Conservation (phyloP, 2,888 invertebrate species). For the Plagodis dolabraria region DNA sequence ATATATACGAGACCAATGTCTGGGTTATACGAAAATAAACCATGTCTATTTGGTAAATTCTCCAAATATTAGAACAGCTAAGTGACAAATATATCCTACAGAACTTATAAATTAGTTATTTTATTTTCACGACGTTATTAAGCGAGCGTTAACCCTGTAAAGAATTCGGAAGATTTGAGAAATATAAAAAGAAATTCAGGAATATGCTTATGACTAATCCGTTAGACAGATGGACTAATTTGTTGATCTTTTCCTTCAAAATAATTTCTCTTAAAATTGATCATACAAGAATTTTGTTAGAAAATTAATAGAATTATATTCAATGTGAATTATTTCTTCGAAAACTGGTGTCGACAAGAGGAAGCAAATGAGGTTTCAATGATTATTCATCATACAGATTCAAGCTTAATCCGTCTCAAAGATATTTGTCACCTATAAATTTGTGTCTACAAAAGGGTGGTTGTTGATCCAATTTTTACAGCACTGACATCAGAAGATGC, state of each 20-base stretch:
- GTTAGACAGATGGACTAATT: not conserved
- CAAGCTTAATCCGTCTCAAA: too few species aligned
- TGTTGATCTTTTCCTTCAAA: not conserved
- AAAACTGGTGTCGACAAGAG: too few species aligned
- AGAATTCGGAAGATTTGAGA: conserved; percentile 13
- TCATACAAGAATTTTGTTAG: too few species aligned
- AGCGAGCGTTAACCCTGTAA: conserved; percentile 15
- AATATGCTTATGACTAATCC: conserved; percentile 10
- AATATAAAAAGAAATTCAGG: not conserved
- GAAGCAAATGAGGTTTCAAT: too few species aligned
- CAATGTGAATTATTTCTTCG: too few species aligned
- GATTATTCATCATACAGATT: too few species aligned
- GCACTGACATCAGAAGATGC: too few species aligned
- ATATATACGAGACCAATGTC: conserved; percentile 14
- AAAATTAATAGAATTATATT: too few species aligned
- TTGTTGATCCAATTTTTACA: too few species aligned
- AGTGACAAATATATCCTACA: conserved; percentile 9
- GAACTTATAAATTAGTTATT: conserved; percentile 11
- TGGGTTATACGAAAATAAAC: conserved; percentile 40
- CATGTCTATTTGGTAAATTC: conserved; percentile 31
- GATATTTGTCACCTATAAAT: too few species aligned
- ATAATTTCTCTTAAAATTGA: too few species aligned
- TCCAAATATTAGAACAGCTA: conserved; percentile 11
- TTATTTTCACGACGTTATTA: conserved; percentile 20
- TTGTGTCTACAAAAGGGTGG: too few species aligned